These are phyloP conservation scores for Serrognathus titanus DNA, from an alignment of 2,888 invertebrate species.

Conservation along the genomic window DNA sequence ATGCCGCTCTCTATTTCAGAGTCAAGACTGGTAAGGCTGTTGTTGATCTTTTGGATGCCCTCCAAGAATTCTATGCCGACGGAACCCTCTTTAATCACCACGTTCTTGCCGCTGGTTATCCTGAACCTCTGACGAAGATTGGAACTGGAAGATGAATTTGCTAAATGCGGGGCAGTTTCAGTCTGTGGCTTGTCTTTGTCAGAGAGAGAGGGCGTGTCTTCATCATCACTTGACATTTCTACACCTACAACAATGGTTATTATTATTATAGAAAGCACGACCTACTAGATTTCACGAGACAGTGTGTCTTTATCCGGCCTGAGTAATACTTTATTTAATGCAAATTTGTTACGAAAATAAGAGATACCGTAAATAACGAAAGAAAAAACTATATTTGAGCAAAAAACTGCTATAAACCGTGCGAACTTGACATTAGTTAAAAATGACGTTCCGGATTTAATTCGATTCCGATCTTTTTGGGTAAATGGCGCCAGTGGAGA, in stretches of 20 bases:
- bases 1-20: slow-evolving; percentile 42
- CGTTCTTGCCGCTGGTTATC: slow-evolving; percentile 27
- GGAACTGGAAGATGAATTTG: slow-evolving; percentile 5
- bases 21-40: not conserved
- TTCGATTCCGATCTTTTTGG: too few species aligned
- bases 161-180: slow-evolving; percentile 15
- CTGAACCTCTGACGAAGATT: slow-evolving; percentile 35
- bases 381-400: too few species aligned
- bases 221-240: slow-evolving; percentile 51
- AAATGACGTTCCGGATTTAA: too few species aligned
- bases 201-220: slow-evolving; percentile 38
- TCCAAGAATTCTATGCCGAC: slow-evolving; percentile 19
- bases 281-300: too few species aligned
- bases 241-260: slow-evolving; percentile 37
- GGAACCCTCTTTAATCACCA: slow-evolving; percentile 31
- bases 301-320: too few species aligned
- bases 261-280: too few species aligned
- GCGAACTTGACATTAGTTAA: too few species aligned
- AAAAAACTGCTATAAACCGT: too few species aligned
- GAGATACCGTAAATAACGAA: too few species aligned
- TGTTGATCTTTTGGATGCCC: slow-evolving; percentile 11
- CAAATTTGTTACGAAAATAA: too few species aligned
- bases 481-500: too few species aligned
- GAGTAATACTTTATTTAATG: too few species aligned
- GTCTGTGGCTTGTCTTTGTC: slow-evolving; percentile 33